phyloP scores from a whole-genome alignment of 2,888 invertebrate genomes.

The Agapostemon virescens region DNA sequence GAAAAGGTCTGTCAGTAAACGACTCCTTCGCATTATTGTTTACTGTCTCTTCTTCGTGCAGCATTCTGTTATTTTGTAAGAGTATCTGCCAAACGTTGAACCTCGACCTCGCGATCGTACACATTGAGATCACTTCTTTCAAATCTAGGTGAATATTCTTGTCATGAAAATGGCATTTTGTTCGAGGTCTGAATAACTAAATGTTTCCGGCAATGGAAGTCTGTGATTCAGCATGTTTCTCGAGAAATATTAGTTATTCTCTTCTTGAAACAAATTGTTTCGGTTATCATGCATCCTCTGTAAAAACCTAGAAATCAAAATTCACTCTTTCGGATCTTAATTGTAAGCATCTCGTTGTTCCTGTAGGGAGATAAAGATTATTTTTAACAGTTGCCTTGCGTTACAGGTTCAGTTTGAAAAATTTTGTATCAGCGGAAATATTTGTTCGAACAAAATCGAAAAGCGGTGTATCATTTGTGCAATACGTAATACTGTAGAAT shows the following conservation, averaged over 20 bases:
- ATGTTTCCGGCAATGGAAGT: not conserved
- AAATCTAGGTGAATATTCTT: conserved; percentile 1
- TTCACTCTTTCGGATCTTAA: not conserved
- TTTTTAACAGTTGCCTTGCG: not conserved
- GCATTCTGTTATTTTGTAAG: conserved; percentile 20
- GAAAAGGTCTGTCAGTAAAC: not conserved
- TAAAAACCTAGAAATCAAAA: not conserved
- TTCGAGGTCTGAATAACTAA: conserved; percentile 28
- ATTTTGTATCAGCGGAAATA: not conserved
- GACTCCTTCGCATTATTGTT: not conserved
- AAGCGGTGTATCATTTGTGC: conserved; percentile 48
- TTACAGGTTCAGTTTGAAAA: not conserved
- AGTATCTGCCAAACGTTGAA: not conserved
- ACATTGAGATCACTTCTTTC: not conserved
- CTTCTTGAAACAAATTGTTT: not conserved
- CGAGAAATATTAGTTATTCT: conserved; percentile 29
- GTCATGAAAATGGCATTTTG: conserved; percentile 29
- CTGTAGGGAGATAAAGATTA: not conserved
- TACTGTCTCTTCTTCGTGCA: not conserved
- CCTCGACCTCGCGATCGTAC: not conserved
- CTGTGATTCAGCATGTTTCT: not conserved
- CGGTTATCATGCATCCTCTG: not conserved
- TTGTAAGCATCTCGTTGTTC: conserved; percentile 4
- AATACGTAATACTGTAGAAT: conserved; percentile 45
- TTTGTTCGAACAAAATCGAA: not conserved